These are phyloP conservation scores for Anastrepha ludens DNA, from an alignment of 1,140 invertebrate genomes.

Conservation along the genomic window DNA sequence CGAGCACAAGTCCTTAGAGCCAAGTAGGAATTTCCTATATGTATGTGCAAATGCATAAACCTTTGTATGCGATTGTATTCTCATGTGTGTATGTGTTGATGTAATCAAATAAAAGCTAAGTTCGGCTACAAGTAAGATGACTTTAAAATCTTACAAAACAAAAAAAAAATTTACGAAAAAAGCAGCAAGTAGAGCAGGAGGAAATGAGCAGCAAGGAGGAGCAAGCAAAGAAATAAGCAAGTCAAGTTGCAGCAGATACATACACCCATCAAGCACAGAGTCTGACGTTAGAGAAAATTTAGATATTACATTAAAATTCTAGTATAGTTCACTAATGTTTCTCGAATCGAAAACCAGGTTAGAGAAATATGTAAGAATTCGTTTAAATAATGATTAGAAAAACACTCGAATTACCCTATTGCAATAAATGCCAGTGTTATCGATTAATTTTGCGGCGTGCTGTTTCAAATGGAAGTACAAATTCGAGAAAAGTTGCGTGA, in stretches of 20 bases:
- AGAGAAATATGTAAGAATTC: no score
- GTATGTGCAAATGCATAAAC: background rate
- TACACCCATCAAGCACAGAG: background rate
- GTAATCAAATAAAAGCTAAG: slow-evolving; percentile 34
- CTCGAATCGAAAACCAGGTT: no score
- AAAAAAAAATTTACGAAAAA: background rate
- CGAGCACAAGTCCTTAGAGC: no score
- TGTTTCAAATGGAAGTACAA: no score
- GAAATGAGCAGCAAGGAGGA: background rate
- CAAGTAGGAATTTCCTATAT: background rate
- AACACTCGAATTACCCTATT: no score
- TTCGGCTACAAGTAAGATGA: background rate
- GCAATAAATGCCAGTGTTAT: no score
- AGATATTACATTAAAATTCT: no score
- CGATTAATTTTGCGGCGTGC: no score
- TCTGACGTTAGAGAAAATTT: no score
- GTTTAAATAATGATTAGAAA: no score
- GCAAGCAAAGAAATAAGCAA: background rate
- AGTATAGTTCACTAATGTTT: no score
- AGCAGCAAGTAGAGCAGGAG: background rate
- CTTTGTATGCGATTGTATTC: background rate
- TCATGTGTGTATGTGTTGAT: background rate
- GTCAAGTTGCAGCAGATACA: background rate
- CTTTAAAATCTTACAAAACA: background rate
- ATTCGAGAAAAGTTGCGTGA: no score